Conservation (phyloP, 2,113 vertebrate species). For the Brachirus orientalis region DNA sequence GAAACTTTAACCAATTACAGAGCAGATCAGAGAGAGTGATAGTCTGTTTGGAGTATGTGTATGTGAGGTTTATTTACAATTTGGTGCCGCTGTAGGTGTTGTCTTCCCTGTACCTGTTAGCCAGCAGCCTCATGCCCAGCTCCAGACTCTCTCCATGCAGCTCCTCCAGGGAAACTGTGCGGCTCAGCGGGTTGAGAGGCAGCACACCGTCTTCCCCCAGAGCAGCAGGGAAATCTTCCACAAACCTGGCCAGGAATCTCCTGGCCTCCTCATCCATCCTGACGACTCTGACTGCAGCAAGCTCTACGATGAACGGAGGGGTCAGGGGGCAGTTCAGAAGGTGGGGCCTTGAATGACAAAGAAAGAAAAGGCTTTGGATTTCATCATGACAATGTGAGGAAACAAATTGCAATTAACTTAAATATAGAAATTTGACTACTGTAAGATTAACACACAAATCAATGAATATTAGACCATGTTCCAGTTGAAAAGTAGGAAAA, state of each 20-base stretch:
- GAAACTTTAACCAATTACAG: no score
- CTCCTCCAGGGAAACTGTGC: constrained; percentile 80
- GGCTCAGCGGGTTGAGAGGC: constrained; percentile 78
- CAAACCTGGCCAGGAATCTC: constrained; percentile 77
- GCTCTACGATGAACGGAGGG: constrained; percentile 6
- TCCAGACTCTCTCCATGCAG: constrained; percentile 85
- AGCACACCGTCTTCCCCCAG: constrained; percentile 73
- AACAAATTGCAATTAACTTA: background rate
- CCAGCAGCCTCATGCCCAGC: constrained; percentile 80
- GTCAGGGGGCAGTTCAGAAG: background rate
- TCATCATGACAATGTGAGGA: background rate
- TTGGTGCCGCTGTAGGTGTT: background rate
- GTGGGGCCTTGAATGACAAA: background rate
- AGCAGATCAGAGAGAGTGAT: no score
- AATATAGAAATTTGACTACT: background rate
- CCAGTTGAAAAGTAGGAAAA: no score
- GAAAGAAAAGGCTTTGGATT: background rate
- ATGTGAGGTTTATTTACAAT: background rate
- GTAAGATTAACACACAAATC: no score
- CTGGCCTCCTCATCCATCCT: constrained; percentile 57
- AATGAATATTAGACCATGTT: no score
- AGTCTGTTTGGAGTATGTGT: no score
- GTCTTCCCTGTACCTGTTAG: constrained; percentile 76
- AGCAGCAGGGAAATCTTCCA: constrained; percentile 81
- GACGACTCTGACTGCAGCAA: constrained; percentile 13